A percentile compares a stretch with the other conserved stretches of the same genome.
Evolutionary conservation across 2,113 vertebrate genomes (phyloP).

Genomic region (Thermophis baileyi): DNA sequence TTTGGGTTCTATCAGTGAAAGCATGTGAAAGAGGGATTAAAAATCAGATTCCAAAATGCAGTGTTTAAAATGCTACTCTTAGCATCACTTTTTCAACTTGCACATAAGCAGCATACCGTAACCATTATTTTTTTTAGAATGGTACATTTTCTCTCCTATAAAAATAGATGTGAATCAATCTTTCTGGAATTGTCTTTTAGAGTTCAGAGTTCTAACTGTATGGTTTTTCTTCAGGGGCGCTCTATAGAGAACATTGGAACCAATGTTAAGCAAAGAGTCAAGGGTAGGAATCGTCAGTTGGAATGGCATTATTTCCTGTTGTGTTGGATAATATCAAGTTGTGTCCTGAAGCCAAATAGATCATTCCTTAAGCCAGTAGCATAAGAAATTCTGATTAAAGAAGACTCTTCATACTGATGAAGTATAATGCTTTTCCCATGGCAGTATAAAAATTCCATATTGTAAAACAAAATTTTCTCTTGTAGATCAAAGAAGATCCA

Average conservation of each 20-base stretch:
- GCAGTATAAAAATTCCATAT: background rate
- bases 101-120: background rate
- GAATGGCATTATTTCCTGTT: background rate
- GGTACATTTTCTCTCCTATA: background rate
- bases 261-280: background rate
- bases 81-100: background rate
- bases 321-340: background rate
- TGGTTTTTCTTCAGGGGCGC: background rate
- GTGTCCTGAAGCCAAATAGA: background rate
- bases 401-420: background rate
- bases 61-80: background rate
- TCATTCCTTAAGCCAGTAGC: background rate
- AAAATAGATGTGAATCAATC: background rate
- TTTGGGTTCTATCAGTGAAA: background rate
- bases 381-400: background rate
- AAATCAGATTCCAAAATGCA: background rate
- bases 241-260: background rate
- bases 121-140: background rate
- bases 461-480: background rate
- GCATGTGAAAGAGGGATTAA: background rate
- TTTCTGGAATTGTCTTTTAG: background rate
- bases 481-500: background rate
- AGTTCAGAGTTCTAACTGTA: background rate
- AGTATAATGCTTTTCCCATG: background rate
- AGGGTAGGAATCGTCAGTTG: background rate